Evolutionary conservation across 2,888 invertebrate species (phyloP).

Genomic region (Congeria kusceri): DNA sequence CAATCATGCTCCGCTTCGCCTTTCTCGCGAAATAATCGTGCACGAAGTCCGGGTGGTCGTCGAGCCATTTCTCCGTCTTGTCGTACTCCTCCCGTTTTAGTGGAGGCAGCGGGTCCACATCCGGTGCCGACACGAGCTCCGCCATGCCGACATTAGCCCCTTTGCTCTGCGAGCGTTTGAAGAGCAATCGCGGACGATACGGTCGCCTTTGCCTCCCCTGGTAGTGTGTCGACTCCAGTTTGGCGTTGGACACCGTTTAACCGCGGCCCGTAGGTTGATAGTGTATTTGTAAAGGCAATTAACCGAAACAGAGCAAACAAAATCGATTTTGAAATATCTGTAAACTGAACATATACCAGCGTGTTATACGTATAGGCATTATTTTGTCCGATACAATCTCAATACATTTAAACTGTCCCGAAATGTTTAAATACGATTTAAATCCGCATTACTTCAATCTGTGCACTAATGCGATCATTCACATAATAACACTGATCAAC

Average conservation of each 20-base stretch:
- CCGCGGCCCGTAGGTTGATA: conserved; percentile 40
- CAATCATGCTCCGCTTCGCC: conserved; percentile 96
- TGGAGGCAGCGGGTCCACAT: conserved; percentile 64
- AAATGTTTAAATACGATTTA: too few relatives aligned
- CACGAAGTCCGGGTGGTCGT: conserved; percentile 97
- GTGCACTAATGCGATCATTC: too few relatives aligned
- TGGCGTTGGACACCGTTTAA: conserved; percentile 27
- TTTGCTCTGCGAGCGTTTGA: conserved; percentile 58
- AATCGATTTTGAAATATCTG: conserved; percentile 68
- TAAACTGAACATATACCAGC: conserved; percentile 22
- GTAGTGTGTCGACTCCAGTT: conserved; percentile 55
- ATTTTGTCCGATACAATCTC: too few relatives aligned
- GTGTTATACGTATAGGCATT: too few relatives aligned
- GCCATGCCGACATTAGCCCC: conserved; percentile 60
- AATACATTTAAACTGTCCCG: too few relatives aligned
- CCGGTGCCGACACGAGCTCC: conserved; percentile 54
- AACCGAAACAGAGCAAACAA: conserved; percentile 60
- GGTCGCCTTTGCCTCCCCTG: conserved; percentile 59
- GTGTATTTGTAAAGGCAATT: conserved; percentile 66
- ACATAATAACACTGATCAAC: too few relatives aligned
- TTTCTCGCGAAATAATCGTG: conserved; percentile 97
- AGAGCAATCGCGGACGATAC: conserved; percentile 58
- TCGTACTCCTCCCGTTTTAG: conserved; percentile 75
- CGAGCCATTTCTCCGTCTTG: conserved; percentile 96
- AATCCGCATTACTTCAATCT: too few relatives aligned